Base-by-base conservation (phyloP, 1,140 invertebrate species). In the Melanaphis sacchari region DNA sequence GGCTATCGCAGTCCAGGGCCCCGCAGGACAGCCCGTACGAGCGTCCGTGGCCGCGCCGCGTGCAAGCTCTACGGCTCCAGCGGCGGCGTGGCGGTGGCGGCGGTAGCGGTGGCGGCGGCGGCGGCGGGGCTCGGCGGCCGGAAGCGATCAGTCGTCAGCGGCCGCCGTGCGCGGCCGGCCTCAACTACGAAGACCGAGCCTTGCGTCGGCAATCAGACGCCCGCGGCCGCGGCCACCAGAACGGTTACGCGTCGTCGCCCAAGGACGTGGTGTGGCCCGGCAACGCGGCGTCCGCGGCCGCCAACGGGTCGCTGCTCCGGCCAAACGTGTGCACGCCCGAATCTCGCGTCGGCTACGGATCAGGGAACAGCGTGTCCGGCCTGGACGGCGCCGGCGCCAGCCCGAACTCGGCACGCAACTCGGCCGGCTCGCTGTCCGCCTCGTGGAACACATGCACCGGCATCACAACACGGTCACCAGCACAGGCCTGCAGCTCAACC, bases 11-110 rank as follows among this genome's bases (percentile, higher is more conserved):
- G 94, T 96, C 97, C 87, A 96, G 97, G 94, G 97, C 98, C 94
- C 97, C 97, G 81, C 98, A 98, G 95, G 98, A 98, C 94, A 98
- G 97, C 84, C 97, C 98, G 2, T 98, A 98, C 95, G 98, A 98
- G 98, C 98, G 2, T 98, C 97, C 94, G 97, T 98, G 84, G 97
- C 98, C 24, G 97, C 97, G 96, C 96, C n/a, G 96, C 97, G 54
- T 98, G 98, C 95, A 98, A 98, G 95, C 96, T 98, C 3, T 98
- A 98, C 95, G 97, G 97, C 82, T 96, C 96, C 93, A 95, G 96
- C n/a, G 95, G 96, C 84, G 95, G 96, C 88, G 95, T 49, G 94
- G 94, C 95, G 54, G 87, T 18, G 38, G 94, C 96, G 97, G 31
- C 96, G 97, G 97, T 96, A 94, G 96, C 96, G n/a, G 96, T 95